These are phyloP conservation scores for Drosophila mettleri DNA, from an alignment of 2,888 invertebrate genomes.

Conservation along the genomic window DNA sequence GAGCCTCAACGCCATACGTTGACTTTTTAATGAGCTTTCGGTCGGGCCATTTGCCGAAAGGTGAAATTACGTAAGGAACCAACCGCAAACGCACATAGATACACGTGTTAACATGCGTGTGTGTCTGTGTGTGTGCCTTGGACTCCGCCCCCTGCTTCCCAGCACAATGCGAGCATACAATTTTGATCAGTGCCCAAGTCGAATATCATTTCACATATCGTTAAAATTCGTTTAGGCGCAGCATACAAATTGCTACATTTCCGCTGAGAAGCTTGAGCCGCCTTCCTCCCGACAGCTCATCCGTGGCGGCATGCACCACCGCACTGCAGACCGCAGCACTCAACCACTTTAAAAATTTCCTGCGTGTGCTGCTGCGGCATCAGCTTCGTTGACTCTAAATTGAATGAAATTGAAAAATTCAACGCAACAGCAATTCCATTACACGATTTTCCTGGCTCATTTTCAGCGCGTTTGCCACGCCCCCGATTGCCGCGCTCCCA, in stretches of 20 bases:
- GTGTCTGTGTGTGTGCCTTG: not conserved
- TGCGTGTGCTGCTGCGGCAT: conserved; percentile 54
- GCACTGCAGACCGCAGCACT: conserved; percentile 22
- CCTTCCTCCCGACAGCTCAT: conserved; percentile 2
- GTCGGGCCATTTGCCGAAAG: conserved; percentile 75
- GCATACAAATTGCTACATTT: conserved; percentile 83
- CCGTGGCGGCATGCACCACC: not conserved
- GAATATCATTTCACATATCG: conserved; percentile 83
- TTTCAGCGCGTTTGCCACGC: conserved; percentile 68
- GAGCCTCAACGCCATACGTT: conserved; percentile 67
- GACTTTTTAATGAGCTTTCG: conserved; percentile 77
- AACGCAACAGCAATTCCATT: conserved; percentile 80
- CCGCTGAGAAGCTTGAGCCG: conserved; percentile 60
- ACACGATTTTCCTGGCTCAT: conserved; percentile 76
- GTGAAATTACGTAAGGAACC: conserved; percentile 53
- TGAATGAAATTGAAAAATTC: conserved; percentile 84
- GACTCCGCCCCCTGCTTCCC: not conserved
- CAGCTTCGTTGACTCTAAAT: conserved; percentile 72
- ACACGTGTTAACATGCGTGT: not conserved
- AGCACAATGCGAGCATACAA: conserved; percentile 50
- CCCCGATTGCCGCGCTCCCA: conserved; percentile 4
- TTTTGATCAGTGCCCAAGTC: conserved; percentile 74
- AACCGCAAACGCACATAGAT: conserved; percentile 23
- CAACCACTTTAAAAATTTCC: conserved; percentile 57
- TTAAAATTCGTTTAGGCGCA: conserved; percentile 82